These are phyloP conservation scores for Pheucticus melanocephalus DNA, from an alignment of 2,113 vertebrate genomes.

Conservation along the genomic window DNA sequence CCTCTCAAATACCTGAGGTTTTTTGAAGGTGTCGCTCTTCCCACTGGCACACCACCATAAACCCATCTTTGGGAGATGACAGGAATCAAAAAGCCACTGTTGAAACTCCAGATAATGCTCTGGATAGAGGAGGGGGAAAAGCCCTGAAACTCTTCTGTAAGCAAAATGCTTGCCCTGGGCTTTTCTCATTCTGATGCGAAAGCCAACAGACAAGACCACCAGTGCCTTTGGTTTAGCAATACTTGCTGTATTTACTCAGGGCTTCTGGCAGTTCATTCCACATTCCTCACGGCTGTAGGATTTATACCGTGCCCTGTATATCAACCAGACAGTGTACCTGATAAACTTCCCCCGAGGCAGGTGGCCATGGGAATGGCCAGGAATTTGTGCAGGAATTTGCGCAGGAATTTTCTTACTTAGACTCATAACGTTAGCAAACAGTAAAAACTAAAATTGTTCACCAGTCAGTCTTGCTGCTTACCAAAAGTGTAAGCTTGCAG, in stretches of 20 bases:
- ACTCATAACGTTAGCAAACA: background rate
- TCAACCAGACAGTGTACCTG: background rate
- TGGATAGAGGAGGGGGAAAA: background rate
- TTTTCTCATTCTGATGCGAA: background rate
- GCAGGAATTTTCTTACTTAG: conserved; percentile 14
- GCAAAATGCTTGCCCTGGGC: background rate
- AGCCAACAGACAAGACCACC: background rate
- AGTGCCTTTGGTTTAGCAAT: background rate
- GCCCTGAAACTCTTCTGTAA: background rate
- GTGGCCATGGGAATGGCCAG: conserved; percentile 28
- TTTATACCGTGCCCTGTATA: background rate
- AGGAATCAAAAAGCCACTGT: background rate
- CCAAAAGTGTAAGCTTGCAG: background rate
- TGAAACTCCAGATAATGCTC: background rate
- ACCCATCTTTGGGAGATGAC: background rate
- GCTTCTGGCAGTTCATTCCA: background rate
- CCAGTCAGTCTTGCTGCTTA: background rate
- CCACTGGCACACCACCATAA: background rate
- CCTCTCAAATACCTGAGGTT: background rate
- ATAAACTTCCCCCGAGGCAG: background rate
- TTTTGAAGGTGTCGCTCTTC: background rate
- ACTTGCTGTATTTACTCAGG: background rate
- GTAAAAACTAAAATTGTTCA: background rate
- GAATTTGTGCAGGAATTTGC: conserved; percentile 36
- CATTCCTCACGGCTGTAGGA: background rate